Evolutionary conservation across 2,888 invertebrate species (phyloP), one percentile per base, ranked within the genome.

Genomic region (Cantharis flavilabris): DNA sequence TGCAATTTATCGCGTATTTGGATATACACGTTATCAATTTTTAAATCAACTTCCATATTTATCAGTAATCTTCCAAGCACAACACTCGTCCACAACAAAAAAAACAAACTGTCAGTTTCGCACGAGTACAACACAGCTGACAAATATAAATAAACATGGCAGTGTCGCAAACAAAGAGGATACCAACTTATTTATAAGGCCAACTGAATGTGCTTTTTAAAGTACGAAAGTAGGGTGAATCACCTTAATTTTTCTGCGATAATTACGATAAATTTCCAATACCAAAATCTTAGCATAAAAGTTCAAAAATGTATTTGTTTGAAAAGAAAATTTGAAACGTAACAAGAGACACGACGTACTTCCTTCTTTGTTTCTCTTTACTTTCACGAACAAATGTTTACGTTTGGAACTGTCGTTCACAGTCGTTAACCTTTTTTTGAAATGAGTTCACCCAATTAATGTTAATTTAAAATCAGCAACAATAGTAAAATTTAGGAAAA

Each of bases 1-100:
- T 94, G 94, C 49, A 96, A 88, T 83, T 91, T 92, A 1, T 92
- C 92, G 20, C 94, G 90, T 13, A 95, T 89, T 88, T 92, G 92
- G 70, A 93, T 91, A 14, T 93, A 88, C 81, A 92, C 88, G 87
- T 93, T 93, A 86, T 94, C 94, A 79, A 85, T 86, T 84, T 86
- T 83, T 49, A 86, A 80, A 71, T 83, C 81, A 16, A 76, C 73
- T 76, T 78, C 80, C 84, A 85, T 84, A 77, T 70, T 33, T 26
- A 23, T 23, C 18, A 18, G 4, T 13, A 11, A 65, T 10, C 2
- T 65, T 20, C 13, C 18, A 64, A 11, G 13, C 11, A 10, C 64
- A 64, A 23, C 67, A 67, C 13, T 67, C 11, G 11, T 49, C 49
- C 9, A 13, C 33, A 30, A 70, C 14, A 20, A 64, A 13, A 67